phyloP scores from a whole-genome alignment of 2,888 invertebrate species.

The Drosophila limbata region DNA sequence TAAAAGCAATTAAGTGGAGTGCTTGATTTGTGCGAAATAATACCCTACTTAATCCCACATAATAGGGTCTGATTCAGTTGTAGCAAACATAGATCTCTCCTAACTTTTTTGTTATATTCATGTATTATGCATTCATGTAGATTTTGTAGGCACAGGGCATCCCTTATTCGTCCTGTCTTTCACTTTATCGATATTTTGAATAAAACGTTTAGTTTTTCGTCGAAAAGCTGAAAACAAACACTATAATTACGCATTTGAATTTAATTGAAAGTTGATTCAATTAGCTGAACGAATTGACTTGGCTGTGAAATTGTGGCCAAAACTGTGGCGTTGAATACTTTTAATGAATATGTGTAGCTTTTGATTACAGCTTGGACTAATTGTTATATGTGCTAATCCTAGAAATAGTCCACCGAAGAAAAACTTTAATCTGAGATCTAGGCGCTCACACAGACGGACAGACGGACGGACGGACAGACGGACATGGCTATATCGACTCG shows the following conservation, averaged over 20 bases:
- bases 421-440: no score
- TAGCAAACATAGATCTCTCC: neutral
- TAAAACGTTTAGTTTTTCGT: slow-evolving; percentile 4
- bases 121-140: neutral
- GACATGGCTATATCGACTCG: no score
- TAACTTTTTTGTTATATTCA: neutral
- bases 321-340: slow-evolving; percentile 5
- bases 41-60: neutral
- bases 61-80: neutral
- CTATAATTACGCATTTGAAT: slow-evolving; percentile 36
- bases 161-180: neutral
- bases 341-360: neutral
- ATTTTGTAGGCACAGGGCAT: neutral
- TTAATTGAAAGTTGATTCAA: slow-evolving; percentile 42
- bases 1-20: slow-evolving; percentile 77
- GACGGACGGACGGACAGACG: no score
- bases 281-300: slow-evolving; percentile 30
- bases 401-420: no score
- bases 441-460: no score
- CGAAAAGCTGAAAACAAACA: slow-evolving; percentile 20
- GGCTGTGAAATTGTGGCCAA: slow-evolving; percentile 32
- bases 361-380: no score
- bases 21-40: slow-evolving; percentile 65
- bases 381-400: no score
- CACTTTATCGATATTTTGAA: neutral